Conservation (phyloP, 30 jellyfish, hydroid and myxozoan species). For the Phacellophora camtschatica region DNA sequence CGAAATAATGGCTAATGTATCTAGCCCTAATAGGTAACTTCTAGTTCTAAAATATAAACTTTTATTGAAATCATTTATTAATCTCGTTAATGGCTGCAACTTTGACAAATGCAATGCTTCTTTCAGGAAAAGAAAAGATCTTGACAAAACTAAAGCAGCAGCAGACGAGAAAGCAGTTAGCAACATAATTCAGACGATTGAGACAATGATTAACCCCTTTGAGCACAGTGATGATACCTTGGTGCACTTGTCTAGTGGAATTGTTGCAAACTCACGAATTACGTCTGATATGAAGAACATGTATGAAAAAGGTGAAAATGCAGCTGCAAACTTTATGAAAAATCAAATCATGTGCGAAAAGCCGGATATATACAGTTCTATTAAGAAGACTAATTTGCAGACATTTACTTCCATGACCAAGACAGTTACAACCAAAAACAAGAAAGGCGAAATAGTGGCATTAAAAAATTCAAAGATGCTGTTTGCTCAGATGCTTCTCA, state of each 20-base stretch:
- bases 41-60: not conserved
- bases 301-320: conserved; percentile 26
- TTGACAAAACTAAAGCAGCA: conserved; percentile 8
- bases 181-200: conserved; percentile 9
- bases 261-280: conserved; percentile 15
- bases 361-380: conserved; percentile 24
- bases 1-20: conserved; percentile 52
- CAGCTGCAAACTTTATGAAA: conserved; percentile 12
- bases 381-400: conserved; percentile 43
- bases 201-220: conserved; percentile 22
- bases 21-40: conserved; percentile 40
- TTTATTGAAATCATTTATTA: no score
- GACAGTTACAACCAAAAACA: conserved; percentile 12
- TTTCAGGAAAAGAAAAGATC: conserved; percentile 33
- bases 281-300: conserved; percentile 20
- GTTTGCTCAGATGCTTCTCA: conserved; percentile 42
- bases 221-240: conserved; percentile 4
- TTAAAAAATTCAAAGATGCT: conserved; percentile 9
- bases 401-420: conserved; percentile 9
- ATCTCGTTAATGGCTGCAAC: no score
- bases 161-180: conserved; percentile 17
- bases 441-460: conserved; percentile 42
- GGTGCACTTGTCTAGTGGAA: conserved; percentile 36
- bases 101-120: no score
- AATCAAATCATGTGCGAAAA: conserved; percentile 7